Percentiles rank a stretch among this genome's conserved stretches.
Evolutionary conservation across 2,113 vertebrate genomes (phyloP).

Genomic region (Ciconia stormi): DNA sequence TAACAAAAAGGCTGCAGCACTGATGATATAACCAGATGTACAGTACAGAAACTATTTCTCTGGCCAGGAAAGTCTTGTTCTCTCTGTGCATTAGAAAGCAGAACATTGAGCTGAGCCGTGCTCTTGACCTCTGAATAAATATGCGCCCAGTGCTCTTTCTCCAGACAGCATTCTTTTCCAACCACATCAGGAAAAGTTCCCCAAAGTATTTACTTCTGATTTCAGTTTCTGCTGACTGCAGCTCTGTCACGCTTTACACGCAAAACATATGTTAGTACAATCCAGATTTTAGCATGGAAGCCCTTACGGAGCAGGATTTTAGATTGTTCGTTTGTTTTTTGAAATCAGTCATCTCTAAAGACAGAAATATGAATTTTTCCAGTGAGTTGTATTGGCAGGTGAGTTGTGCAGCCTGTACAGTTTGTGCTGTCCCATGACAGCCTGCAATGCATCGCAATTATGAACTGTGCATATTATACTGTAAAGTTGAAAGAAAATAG

Average conservation of each 20-base stretch:
- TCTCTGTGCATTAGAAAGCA: background rate
- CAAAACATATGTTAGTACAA: conserved; percentile 59
- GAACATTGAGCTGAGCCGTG: background rate
- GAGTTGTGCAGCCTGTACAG: background rate
- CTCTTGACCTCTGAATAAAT: conserved; percentile 31
- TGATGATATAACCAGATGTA: background rate
- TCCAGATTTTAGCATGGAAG: background rate
- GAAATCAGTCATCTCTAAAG: background rate
- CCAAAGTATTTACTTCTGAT: conserved; percentile 53
- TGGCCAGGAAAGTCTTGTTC: background rate
- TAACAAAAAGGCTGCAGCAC: background rate
- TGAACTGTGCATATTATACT: background rate
- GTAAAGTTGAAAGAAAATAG: background rate
- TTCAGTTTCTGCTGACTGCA: conserved; percentile 46
- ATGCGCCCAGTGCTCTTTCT: background rate
- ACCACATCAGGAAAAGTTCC: conserved; percentile 54
- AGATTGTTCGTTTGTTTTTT: background rate
- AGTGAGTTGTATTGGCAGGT: background rate
- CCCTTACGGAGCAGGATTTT: background rate
- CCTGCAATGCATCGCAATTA: background rate
- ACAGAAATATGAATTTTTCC: background rate
- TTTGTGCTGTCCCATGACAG: background rate
- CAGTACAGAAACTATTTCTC: background rate
- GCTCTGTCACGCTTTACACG: conserved; percentile 37
- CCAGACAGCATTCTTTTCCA: conserved; percentile 11